phyloP scores from a whole-genome alignment of 2,888 invertebrate genomes.

The Tipula vernalis region DNA sequence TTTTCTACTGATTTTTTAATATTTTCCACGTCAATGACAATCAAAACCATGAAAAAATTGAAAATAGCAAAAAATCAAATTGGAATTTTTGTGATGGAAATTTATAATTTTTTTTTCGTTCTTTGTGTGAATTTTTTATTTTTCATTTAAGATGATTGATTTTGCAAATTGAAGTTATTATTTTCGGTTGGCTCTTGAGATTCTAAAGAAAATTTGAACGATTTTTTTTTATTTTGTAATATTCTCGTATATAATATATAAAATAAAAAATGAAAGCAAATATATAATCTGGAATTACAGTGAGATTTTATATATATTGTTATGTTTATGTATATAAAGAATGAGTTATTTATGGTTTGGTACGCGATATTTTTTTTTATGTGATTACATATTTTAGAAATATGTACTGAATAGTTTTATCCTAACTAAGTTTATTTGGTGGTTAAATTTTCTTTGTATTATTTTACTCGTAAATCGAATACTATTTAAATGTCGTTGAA shows the following conservation, averaged over 20 bases:
- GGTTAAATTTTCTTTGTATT: too few species aligned
- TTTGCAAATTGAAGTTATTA: background rate
- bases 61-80: conserved; percentile 4
- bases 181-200: background rate
- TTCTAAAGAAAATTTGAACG: background rate
- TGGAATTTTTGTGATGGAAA: conserved; percentile 4
- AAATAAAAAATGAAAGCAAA: background rate
- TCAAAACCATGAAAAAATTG: background rate
- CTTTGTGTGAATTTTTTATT: background rate
- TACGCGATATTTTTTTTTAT: background rate
- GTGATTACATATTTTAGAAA: too few species aligned
- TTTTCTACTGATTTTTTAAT: too few species aligned
- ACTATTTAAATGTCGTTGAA: too few species aligned
- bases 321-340: background rate
- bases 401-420: too few species aligned
- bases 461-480: too few species aligned
- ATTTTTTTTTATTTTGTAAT: background rate
- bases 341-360: background rate
- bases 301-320: background rate
- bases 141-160: background rate
- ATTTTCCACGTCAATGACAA: conserved; percentile 4
- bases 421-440: too few species aligned
- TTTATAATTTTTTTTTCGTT: background rate
- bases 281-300: background rate
- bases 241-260: background rate